A percentile compares a stretch with the other conserved stretches of the same genome.
Conservation (phyloP, 1,140 invertebrate genomes). For the Eciton burchellii region DNA sequence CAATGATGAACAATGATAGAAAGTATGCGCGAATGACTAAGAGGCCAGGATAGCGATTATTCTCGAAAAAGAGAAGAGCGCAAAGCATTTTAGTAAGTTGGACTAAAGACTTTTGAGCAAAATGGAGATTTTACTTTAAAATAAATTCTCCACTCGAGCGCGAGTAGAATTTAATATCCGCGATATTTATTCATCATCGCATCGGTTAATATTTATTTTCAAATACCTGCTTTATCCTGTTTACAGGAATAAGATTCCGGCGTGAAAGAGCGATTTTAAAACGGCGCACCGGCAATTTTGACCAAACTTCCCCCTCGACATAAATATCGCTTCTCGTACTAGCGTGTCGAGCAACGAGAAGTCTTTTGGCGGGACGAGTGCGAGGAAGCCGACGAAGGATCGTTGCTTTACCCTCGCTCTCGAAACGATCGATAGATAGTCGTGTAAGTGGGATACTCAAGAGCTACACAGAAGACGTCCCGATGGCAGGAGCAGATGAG, state of each 20-base stretch:
- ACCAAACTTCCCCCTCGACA: neutral
- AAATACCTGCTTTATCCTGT: neutral
- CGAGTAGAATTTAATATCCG: slow-evolving; percentile 13
- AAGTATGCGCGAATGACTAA: neutral
- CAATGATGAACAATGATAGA: no score
- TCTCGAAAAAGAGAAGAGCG: neutral
- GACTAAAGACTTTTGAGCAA: neutral
- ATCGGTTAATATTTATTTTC: slow-evolving; percentile 1
- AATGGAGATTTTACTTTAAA: neutral
- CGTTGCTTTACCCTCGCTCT: slow-evolving; percentile 3
- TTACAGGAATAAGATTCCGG: neutral
- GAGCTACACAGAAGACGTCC: slow-evolving; percentile 12
- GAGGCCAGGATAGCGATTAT: neutral
- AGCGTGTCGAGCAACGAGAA: neutral
- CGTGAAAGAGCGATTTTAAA: neutral
- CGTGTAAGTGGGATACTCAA: neutral
- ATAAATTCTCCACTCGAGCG: neutral
- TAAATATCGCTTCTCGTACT: neutral
- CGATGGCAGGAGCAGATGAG: slow-evolving; percentile 28
- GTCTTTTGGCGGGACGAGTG: slow-evolving; percentile 5
- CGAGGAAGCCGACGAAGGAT: neutral
- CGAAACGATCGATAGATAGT: slow-evolving; percentile 50
- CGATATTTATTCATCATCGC: neutral
- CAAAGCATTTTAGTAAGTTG: neutral
- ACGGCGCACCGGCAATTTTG: neutral